phyloP scores from a whole-genome alignment of 2,113 vertebrate genomes.

The Myanophis thanlyinensis region DNA sequence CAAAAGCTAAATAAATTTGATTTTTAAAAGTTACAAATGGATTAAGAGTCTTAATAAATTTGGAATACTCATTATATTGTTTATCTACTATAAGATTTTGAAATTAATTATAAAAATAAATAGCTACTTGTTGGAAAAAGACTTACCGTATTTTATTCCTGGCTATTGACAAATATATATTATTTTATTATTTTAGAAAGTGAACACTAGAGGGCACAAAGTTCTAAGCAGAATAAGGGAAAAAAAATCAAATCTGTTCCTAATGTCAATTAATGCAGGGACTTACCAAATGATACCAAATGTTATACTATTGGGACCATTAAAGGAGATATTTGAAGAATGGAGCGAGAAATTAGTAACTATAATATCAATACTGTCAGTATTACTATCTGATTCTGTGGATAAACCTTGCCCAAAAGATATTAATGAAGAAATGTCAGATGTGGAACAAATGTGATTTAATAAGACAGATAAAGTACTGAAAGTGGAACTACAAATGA shows the following conservation, averaged over 20 bases:
- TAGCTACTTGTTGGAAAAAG: background rate
- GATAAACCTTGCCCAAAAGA: background rate
- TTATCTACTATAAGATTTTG: background rate
- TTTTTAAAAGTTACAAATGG: background rate
- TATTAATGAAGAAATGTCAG: background rate
- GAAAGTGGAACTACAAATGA: background rate
- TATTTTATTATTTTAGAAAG: background rate
- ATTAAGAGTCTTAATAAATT: background rate
- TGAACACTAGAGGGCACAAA: background rate
- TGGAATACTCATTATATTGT: background rate
- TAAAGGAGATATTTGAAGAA: background rate
- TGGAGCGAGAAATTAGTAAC: background rate
- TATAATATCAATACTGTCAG: background rate
- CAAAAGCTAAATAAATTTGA: background rate
- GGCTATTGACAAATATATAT: background rate
- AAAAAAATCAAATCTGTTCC: background rate
- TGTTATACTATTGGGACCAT: background rate
- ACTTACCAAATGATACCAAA: background rate
- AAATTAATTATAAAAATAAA: background rate
- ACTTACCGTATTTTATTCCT: background rate
- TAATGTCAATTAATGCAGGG: background rate
- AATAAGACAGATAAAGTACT: background rate
- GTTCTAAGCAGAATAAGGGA: background rate
- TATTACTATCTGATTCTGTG: background rate
- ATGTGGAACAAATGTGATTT: background rate